phyloP scores from a whole-genome alignment of 2,113 vertebrate genomes.

The Rafetus swinhoei region DNA sequence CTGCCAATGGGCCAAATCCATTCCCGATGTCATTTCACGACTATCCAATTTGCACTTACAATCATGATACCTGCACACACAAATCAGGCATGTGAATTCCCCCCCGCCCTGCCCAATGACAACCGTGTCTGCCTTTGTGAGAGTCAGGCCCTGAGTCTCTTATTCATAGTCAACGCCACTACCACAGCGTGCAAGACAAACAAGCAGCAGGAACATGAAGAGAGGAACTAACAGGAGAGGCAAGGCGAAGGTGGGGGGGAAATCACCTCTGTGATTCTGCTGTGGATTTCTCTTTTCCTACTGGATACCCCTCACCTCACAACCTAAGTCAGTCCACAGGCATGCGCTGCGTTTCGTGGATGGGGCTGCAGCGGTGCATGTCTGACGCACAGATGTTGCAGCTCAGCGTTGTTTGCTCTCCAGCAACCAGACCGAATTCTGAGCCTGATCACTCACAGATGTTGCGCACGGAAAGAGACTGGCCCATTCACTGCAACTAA shows the following conservation, averaged over 20 bases:
- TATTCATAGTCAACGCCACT: not conserved
- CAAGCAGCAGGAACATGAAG: not conserved
- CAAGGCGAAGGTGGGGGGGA: not conserved
- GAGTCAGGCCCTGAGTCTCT: not conserved
- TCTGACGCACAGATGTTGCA: conserved; percentile 59
- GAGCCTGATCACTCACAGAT: conserved; percentile 45
- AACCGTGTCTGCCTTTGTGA: not conserved
- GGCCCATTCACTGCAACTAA: not conserved
- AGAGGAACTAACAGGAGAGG: not conserved
- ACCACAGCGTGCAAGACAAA: not conserved
- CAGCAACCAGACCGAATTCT: conserved; percentile 42
- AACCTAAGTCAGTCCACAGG: conserved; percentile 34
- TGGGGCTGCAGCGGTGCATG: not conserved
- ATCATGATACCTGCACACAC: not conserved
- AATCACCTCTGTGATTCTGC: not conserved
- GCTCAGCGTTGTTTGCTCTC: conserved; percentile 49
- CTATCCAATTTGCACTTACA: not conserved
- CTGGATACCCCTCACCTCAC: not conserved
- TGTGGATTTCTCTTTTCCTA: conserved; percentile 13
- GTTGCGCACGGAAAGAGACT: conserved; percentile 5
- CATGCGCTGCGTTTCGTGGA: conserved; percentile 41
- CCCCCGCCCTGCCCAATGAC: not conserved
- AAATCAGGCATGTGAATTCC: not conserved
- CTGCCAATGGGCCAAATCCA: not conserved
- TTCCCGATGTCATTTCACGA: not conserved